Evolutionary conservation across 2,888 invertebrate genomes (phyloP), one percentile per base, ranked within the genome.

Genomic region (Polyommatus iphigenia): DNA sequence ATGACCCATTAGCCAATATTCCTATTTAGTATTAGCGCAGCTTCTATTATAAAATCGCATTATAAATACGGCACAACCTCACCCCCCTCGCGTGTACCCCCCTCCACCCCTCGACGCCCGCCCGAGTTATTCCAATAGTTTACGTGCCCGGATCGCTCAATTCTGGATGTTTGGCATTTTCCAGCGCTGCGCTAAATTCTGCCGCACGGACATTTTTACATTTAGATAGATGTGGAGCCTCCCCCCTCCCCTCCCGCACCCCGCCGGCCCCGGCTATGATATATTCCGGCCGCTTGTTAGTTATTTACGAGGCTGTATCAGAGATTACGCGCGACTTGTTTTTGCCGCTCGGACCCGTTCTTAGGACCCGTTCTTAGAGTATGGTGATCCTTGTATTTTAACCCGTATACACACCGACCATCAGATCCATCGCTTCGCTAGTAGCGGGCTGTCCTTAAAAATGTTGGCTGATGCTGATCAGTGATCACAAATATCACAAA

Each of bases 121-220:
- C 18, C 77, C 71, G 71, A 36, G 41, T 75, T 79, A 77, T 79
- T 77, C 77, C 80, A 80, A 80, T 80, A 80, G 78, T 77, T 80
- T 79, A 79, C 80, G 79, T 80, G 79, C 79, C 78, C 78, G 57
- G 78, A 73, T 77, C 79, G 79, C 79, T 78, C 76, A 50, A 76
- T 72, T 78, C 54, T 71, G n/a, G 76, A 18, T 76, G 24, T 77
- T 77, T 77, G 77, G 71, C 77, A 77, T 77, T 77, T 77, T 77
- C 77, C 41, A 71, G 71, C 77, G 54, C 18, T 71, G 71, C 77
- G 71, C 71, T 71, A 32, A 77, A 77, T 77, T 72, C 77, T 71
- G 72, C 71, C 71, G 54, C 54, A 71, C 54, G 77, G 71, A 72
- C 73, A 57, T 71, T 77, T 77, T 77, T 77, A 77, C 71, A 77